phyloP scores from a whole-genome alignment of 2,888 invertebrate genomes.

The Tuta absoluta region DNA sequence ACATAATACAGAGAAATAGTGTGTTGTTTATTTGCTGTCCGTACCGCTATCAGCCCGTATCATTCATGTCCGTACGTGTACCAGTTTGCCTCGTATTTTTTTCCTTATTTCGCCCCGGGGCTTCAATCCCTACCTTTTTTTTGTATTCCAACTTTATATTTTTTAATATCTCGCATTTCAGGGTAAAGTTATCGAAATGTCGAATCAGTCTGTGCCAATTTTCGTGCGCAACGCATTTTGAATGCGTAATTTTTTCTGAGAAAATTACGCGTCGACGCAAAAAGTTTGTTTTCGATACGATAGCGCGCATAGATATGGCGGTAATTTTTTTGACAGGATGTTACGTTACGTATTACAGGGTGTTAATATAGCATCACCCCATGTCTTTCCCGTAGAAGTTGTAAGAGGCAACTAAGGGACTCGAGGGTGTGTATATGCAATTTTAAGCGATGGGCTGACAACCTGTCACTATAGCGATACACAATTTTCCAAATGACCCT shows the following conservation, averaged over 20 bases:
- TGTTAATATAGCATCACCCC: too few relatives aligned
- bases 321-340: neutral
- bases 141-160: slow-evolving; percentile 26
- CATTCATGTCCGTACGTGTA: slow-evolving; percentile 48
- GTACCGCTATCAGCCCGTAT: slow-evolving; percentile 41
- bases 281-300: slow-evolving; percentile 4
- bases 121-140: slow-evolving; percentile 24
- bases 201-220: slow-evolving; percentile 5
- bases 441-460: too few relatives aligned
- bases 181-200: slow-evolving; percentile 32
- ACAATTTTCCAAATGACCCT: too few relatives aligned
- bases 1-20: too few relatives aligned
- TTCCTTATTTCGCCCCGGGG: neutral
- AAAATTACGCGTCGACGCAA: neutral
- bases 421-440: too few relatives aligned
- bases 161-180: slow-evolving; percentile 40
- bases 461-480: too few relatives aligned
- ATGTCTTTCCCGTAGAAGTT: too few relatives aligned
- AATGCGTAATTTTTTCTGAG: slow-evolving; percentile 12
- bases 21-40: slow-evolving; percentile 20
- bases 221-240: neutral
- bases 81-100: slow-evolving; percentile 40
- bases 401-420: too few relatives aligned
- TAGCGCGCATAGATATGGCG: slow-evolving; percentile 4
- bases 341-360: neutral